These are phyloP conservation scores for Danaus chrysippus DNA, from an alignment of 2,888 invertebrate species.

Conservation along the genomic window DNA sequence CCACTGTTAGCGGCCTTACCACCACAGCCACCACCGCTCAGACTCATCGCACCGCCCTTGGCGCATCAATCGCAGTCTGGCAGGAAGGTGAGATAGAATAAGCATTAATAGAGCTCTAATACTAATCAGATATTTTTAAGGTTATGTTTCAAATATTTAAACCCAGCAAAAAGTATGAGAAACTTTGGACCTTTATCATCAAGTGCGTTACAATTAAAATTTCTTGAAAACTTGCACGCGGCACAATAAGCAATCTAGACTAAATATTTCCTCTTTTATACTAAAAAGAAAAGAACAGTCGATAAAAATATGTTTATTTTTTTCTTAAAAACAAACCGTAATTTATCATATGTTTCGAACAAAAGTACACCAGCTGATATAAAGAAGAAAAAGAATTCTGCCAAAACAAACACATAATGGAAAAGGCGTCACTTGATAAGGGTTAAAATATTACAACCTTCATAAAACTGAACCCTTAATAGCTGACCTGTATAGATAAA, in stretches of 20 bases:
- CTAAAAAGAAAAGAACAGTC: too few relatives aligned
- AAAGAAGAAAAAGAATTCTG: conserved; percentile 19
- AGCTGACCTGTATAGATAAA: conserved; percentile 11
- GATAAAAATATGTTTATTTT: neutral
- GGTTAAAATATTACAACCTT: conserved; percentile 23
- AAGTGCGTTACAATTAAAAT: too few relatives aligned
- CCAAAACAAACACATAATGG: conserved; percentile 22
- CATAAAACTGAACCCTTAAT: conserved; percentile 20
- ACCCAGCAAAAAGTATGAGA: too few relatives aligned
- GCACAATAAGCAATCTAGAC: too few relatives aligned
- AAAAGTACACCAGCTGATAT: conserved; percentile 11
- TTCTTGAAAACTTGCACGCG: too few relatives aligned
- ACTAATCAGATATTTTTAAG: too few relatives aligned
- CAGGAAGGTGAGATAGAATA: conserved; percentile 56
- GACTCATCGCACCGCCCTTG: conserved; percentile 67
- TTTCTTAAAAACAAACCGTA: neutral
- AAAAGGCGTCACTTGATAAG: conserved; percentile 24
- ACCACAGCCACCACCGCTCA: conserved; percentile 58
- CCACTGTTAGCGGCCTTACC: conserved; percentile 68
- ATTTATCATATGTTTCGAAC: conserved; percentile 1
- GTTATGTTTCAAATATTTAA: too few relatives aligned
- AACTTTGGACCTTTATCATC: too few relatives aligned
- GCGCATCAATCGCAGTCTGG: conserved; percentile 55
- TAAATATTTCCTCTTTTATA: too few relatives aligned
- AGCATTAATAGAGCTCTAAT: neutral